Conservation (phyloP, 2,797 vertebrate species). For the Rhyacichthys aspro region DNA sequence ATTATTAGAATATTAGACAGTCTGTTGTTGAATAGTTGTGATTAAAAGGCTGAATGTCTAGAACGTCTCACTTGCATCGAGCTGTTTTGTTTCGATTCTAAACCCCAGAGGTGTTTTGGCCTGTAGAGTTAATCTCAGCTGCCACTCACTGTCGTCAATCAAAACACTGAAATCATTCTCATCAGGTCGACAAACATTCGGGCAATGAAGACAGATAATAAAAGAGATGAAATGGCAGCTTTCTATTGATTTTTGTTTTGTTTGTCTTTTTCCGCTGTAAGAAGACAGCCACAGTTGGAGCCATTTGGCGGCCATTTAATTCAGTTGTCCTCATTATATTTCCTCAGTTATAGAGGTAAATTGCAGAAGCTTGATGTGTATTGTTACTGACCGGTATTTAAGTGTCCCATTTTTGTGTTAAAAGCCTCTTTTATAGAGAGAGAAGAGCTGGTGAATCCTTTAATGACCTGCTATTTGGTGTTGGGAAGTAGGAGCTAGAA, state of each 20-base stretch:
- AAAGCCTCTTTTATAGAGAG: conserved; percentile 21
- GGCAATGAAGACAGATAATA: conserved; percentile 1
- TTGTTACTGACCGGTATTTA: conserved; percentile 22
- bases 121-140: conserved; percentile 23
- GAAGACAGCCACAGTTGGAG: not conserved
- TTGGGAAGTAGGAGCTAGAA: conserved; percentile 18
- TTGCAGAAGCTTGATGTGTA: conserved; percentile 14
- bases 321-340: conserved; percentile 11
- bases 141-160: conserved; percentile 30
- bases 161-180: conserved; percentile 39
- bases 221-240: conserved; percentile 24
- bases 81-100: not conserved
- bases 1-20: not conserved
- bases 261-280: conserved; percentile 1
- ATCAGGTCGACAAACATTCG: conserved; percentile 40
- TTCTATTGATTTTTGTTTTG: conserved; percentile 47
- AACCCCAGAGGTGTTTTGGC: conserved; percentile 7
- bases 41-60: not conserved
- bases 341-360: conserved; percentile 12
- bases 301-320: not conserved
- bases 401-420: conserved; percentile 18
- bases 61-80: not conserved
- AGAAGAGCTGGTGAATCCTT: conserved; percentile 16
- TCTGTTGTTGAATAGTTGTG: too few relatives aligned
- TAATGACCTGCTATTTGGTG: conserved; percentile 18